Base-by-base conservation (phyloP, 2,888 invertebrate genomes). In the Noctua janthe region DNA sequence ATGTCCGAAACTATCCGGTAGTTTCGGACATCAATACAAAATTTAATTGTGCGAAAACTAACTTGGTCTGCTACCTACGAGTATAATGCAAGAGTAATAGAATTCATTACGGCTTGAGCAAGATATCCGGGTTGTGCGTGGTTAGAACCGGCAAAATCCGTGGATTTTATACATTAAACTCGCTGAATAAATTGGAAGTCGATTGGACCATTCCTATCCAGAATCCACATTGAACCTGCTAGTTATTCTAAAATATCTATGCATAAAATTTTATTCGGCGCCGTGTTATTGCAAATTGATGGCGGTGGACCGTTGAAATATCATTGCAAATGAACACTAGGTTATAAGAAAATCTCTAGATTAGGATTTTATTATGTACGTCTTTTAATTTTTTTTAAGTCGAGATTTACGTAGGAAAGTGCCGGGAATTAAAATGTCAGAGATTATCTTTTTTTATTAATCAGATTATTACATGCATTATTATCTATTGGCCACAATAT, bases 151-250 rank as follows among this genome's bases (percentile, higher is more conserved):
- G 93, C 92, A 91, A 94, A 93, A 93, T 86, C 92, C 93, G 92
- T 86, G 89, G 93, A 89, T 92, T 93, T 95, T 94, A 94, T 94
- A 95, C 93, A 94, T 94, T 95, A 93, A 93, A 93, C 92, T 93
- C 88, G 86, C 93, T 92, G 94, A 94, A 95, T 95, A 95, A 95
- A 95, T 95, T 95, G 94, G 90, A 94, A 94, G 91, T 94, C 94
- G 94, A 95, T 94, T 94, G 93, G 91, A 92, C 92, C 91, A 92
- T 92, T 94, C 88, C 92, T 91, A 93, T 92, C 92, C 90, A 90
- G 91, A 92, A 91, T 90, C 89, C 91, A 91, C 89, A 89, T 91
- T 91, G 90, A 92, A 92, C 90, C 88, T 89, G 89, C 89, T 90
- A 88, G 87, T 88, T 91, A 89, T 90, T 92, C 89, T 91, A 90